Base-by-base conservation (phyloP, 2,797 vertebrate species). In the Muscicapa comitata region DNA sequence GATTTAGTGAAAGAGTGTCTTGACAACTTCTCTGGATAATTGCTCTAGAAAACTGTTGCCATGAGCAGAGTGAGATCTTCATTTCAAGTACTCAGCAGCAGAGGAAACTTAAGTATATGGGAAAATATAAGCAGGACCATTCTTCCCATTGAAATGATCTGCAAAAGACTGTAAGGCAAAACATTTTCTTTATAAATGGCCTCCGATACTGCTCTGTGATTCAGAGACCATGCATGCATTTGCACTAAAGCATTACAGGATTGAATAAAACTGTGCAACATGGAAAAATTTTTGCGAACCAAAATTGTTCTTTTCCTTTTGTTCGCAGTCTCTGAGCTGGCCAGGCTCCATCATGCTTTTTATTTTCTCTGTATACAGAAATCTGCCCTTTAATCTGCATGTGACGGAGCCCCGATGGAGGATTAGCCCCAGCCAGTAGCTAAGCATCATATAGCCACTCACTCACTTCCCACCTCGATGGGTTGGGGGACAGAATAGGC, bases 381-480 rank as follows among this genome's bases (percentile, higher is more conserved):
- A 70, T 65, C 20, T 76, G 19, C 11, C 11, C 8, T 12, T 42
- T 72, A 45, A 57, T 65, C 47, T 61, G 24, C 26, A 26, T 4
- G 11, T 38, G 50, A 53, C 28, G 51, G 51, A 53, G 13, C 4
- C 9, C 29, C 9, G 29, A 13, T 50, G 12, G 7, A 31, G 13
- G 19, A 37, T n/a, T 47, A 25, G 7, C 17, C 20, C 1, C 43
- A 63, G 14, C 1, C 21, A 71, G 19, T 17, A 59, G 17, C 19
- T 71, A 20, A 85, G 38, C 13, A 45, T 17, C 23, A 33, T 7
- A 19, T 1, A 23, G 29, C 3, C n/a, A 14, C 26, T 38, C 10
- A 11, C n/a, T 37, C 8, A 2, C 10, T 63, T 42, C 31, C 16
- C 13, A 40, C 2, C 6, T 5, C 7, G 7, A 7, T 2, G 7